These are phyloP conservation scores for Molothrus ater DNA, from an alignment of 2,797 vertebrate species.

Conservation along the genomic window DNA sequence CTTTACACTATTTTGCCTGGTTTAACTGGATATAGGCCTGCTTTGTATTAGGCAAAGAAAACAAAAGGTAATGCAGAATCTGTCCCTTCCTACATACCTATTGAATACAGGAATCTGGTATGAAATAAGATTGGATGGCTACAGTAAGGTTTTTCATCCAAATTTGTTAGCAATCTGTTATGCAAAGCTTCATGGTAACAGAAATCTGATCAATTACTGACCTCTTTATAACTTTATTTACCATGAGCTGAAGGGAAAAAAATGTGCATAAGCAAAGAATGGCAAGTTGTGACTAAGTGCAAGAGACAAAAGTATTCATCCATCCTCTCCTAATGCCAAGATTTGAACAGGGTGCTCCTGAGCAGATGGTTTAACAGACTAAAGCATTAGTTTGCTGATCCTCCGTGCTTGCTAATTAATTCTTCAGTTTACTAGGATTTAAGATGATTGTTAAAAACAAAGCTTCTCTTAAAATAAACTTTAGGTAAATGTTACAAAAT, in stretches of 20 bases:
- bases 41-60: background rate
- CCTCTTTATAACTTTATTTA: conserved; percentile 44
- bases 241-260: background rate
- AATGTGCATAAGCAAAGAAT: conserved; percentile 35
- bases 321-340: conserved; percentile 70
- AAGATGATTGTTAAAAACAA: conserved; percentile 79
- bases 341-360: conserved; percentile 73
- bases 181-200: background rate
- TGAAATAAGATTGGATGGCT: background rate
- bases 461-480: conserved; percentile 73
- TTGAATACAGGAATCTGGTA: background rate
- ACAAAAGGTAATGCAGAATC: background rate
- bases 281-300: conserved; percentile 57
- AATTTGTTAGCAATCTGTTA: conserved; percentile 29
- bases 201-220: conserved; percentile 29
- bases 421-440: conserved; percentile 80
- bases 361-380: conserved; percentile 81
- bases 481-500: conserved; percentile 70
- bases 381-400: conserved; percentile 81
- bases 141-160: conserved; percentile 23
- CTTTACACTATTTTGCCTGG: background rate
- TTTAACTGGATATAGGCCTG: background rate
- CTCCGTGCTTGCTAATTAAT: conserved; percentile 79
- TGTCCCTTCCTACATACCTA: background rate
- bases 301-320: conserved; percentile 61